These are phyloP conservation scores for Bellardia bayeri DNA, from an alignment of 2,888 invertebrate genomes.

Conservation along the genomic window DNA sequence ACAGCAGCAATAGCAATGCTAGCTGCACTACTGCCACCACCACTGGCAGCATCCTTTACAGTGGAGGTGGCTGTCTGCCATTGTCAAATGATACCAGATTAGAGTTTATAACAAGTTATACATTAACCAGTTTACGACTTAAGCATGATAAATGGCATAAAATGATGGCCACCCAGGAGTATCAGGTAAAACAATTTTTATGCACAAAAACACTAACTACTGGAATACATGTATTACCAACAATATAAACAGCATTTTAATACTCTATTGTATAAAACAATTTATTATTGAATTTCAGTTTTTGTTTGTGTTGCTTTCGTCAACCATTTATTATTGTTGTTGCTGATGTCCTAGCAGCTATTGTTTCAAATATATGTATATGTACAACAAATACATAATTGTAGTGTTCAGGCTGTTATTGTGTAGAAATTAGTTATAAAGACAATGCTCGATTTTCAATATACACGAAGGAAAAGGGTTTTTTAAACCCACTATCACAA, in stretches of 20 bases:
- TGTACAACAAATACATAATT: not conserved
- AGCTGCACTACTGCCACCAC: not conserved
- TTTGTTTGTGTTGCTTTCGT: not conserved
- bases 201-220: not conserved
- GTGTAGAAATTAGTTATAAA: not conserved
- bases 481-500: no score
- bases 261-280: constrained; percentile 49
- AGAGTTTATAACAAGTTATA: constrained; percentile 91
- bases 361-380: constrained; percentile 7
- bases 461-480: no score
- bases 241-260: constrained; percentile 37
- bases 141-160: constrained; percentile 95
- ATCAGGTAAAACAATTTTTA: constrained; percentile 82
- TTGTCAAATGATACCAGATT: constrained; percentile 87
- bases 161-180: constrained; percentile 89
- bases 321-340: constrained; percentile 48
- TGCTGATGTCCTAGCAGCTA: not conserved
- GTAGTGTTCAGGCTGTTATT: not conserved
- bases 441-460: not conserved
- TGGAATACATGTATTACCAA: constrained; percentile 13
- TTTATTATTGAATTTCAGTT: constrained; percentile 48
- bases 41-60: constrained; percentile 44
- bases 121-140: constrained; percentile 89
- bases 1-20: not conserved
- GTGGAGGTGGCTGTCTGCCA: constrained; percentile 7